Evolutionary conservation across 2,888 invertebrate genomes (phyloP), one percentile per base, ranked within the genome.

Genomic region (Muschampia plurimacula): DNA sequence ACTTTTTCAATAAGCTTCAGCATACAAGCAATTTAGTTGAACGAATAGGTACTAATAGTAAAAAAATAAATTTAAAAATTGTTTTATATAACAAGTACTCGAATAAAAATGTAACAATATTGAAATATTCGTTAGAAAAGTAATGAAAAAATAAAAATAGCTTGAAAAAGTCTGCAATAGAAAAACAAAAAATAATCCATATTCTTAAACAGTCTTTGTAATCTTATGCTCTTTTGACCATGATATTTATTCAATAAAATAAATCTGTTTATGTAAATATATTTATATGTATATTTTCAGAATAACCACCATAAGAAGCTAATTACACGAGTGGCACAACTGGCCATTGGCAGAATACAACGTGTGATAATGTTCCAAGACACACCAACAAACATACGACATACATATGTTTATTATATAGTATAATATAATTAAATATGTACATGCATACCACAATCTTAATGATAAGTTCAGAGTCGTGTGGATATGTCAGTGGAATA

Each of bases 241-340:
- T 46, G 2, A 46, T 9, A 13, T 46, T 10, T 9, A 3, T 9
- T 46, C 12, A 2, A 46, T 10, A 46, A 12, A 6, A 46, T 46
- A 10, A 9, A 12, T 13, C 4, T 22, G 49, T 12, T 6, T 32
- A 66, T 52, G 8, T 49, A 13, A 52, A 46, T 49, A 64, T 13
- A 67, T 59, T 44, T 41, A 46, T 67, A 57, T 59, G 13, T 60
- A 46, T 67, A 15, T 15, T 13, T 60, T 13, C 60, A 60, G 60
- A 60, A 60, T 60, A 60, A 28, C 60, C 60, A 60, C 36, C 10
- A 60, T 60, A 60, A 32, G 32, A 36, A 60, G 10, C 60, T 4
- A 36, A 28, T n/a, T 28, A 36, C 36, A n/a, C 36, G 13, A 32
- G 60, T 36, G 12, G 22, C 22, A 52, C 52, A 13, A n/a, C 60